Percentiles rank a stretch among this genome's conserved stretches.
Evolutionary conservation across 2,888 invertebrate genomes (phyloP).

Genomic region (Chrysina gloriosa): DNA sequence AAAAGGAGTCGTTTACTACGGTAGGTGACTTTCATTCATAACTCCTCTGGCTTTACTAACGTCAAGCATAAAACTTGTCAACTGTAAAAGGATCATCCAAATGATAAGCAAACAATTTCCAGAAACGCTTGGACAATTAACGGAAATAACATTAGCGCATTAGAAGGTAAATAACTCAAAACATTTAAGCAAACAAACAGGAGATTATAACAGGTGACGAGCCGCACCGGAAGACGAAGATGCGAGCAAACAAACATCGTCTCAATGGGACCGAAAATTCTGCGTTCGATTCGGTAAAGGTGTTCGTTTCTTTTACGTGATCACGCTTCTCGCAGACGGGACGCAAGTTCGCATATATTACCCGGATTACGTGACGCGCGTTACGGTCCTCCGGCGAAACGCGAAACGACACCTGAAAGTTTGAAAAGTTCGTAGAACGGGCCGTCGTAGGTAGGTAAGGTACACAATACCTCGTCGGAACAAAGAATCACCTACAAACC

Average conservation of each 20-base stretch:
- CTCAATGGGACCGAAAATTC: background rate
- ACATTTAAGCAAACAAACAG: no score
- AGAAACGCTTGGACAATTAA: no score
- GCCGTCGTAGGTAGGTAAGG: background rate
- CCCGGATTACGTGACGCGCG: slow-evolving; percentile 44
- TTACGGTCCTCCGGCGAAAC: slow-evolving; percentile 25
- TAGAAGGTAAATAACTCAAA: no score
- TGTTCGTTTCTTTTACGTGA: slow-evolving; percentile 45
- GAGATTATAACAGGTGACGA: slow-evolving; percentile 10
- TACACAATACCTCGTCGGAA: slow-evolving; percentile 1
- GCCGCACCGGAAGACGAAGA: slow-evolving; percentile 8
- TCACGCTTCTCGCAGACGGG: slow-evolving; percentile 46
- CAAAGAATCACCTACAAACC: slow-evolving; percentile 43
- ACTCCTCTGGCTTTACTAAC: no score
- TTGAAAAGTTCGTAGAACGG: slow-evolving; percentile 1
- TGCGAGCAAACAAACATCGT: slow-evolving; percentile 14
- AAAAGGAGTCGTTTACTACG: no score
- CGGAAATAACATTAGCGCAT: no score
- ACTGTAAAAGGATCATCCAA: no score
- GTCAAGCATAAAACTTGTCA: no score
- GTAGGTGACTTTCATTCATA: no score
- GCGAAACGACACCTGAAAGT: slow-evolving; percentile 5
- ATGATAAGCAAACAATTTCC: no score
- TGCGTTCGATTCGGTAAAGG: background rate
- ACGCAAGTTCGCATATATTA: slow-evolving; percentile 52